These are phyloP conservation scores for Perca schrenkii DNA, from an alignment of 2,113 vertebrate species.

Conservation along the genomic window DNA sequence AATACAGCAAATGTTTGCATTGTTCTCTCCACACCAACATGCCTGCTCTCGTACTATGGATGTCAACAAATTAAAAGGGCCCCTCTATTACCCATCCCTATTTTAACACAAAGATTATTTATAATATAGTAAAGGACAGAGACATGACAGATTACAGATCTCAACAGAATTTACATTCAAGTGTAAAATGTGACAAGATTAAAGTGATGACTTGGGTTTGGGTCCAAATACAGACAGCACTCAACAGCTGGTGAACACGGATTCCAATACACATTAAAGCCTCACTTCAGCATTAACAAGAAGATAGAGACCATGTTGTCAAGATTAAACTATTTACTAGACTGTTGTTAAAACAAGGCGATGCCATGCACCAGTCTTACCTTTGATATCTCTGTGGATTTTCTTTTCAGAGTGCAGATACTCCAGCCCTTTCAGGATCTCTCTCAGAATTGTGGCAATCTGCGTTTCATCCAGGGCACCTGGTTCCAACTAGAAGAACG, in stretches of 20 bases:
- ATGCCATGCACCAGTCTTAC: constrained; percentile 70
- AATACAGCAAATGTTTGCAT: background rate
- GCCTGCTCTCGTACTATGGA: background rate
- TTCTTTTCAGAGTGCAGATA: constrained; percentile 99
- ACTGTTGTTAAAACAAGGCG: background rate
- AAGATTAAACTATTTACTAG: background rate
- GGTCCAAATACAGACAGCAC: background rate
- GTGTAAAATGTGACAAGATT: background rate
- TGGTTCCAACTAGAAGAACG: constrained; percentile 89
- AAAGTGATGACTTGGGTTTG: background rate
- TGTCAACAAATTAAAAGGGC: background rate
- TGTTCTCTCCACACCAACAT: background rate
- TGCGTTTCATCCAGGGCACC: constrained; percentile 95
- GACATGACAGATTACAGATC: background rate
- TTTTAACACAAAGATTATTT: background rate
- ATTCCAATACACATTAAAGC: constrained; percentile 3
- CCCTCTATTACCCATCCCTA: too few relatives aligned
- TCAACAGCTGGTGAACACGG: background rate
- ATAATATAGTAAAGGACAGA: background rate
- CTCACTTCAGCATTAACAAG: background rate
- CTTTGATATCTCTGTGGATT: constrained; percentile 99
- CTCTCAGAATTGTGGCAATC: constrained; percentile 96
- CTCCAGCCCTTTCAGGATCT: constrained; percentile 97
- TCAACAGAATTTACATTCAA: background rate
- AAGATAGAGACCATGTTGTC: background rate